Conservation (phyloP, 2,888 invertebrate genomes). For the Torymus texanus region DNA sequence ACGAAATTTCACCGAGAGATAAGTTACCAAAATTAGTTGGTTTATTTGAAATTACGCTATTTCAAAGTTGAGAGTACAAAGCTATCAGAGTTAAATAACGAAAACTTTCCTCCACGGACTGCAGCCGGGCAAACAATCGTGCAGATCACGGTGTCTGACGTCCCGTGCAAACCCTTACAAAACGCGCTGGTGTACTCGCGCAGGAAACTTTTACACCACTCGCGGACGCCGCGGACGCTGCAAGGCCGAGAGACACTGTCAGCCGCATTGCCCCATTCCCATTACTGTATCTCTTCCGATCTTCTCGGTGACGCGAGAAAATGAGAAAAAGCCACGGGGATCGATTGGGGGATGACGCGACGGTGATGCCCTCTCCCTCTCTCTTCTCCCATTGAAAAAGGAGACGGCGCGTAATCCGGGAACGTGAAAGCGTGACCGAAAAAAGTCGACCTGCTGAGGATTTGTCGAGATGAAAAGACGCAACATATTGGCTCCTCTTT, state of each 20-base stretch:
- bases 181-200: too few relatives aligned
- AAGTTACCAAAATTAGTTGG: too few relatives aligned
- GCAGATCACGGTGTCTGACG: too few relatives aligned
- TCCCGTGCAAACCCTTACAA: too few relatives aligned
- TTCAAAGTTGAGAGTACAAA: too few relatives aligned
- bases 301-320: constrained; percentile 7
- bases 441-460: too few relatives aligned
- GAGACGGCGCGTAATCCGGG: neutral
- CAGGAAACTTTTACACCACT: too few relatives aligned
- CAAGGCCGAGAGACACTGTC: constrained; percentile 14
- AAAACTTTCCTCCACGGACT: neutral
- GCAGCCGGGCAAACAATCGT: too few relatives aligned
- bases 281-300: constrained; percentile 13
- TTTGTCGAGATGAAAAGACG: constrained; percentile 28
- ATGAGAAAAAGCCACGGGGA: constrained; percentile 34
- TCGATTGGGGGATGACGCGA: constrained; percentile 19
- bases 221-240: neutral
- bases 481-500: constrained; percentile 36
- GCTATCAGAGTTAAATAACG: neutral
- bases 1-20: too few relatives aligned
- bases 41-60: too few relatives aligned
- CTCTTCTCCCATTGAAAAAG: neutral
- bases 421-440: constrained; percentile 26
- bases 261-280: constrained; percentile 13
- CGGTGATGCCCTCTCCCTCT: neutral